Conservation (phyloP, 2,113 vertebrate species). For the Falco punctatus region DNA sequence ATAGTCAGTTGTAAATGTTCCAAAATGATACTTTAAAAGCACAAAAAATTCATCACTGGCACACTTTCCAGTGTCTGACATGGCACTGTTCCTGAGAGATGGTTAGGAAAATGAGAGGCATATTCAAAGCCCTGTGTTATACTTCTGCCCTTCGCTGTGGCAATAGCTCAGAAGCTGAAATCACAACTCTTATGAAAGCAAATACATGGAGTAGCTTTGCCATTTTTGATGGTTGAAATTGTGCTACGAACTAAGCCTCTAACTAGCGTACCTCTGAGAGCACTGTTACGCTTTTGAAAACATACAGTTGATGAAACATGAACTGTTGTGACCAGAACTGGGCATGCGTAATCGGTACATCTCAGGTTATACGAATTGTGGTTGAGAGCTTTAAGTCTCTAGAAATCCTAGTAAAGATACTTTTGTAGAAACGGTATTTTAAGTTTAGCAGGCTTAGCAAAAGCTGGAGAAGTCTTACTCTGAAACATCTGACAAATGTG, state of each 20-base stretch:
- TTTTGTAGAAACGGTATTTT: not conserved
- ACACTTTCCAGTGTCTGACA: not conserved
- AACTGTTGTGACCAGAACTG: not conserved
- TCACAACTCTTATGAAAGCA: not conserved
- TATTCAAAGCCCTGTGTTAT: not conserved
- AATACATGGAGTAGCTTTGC: not conserved
- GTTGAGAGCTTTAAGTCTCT: not conserved
- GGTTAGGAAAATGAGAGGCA: not conserved
- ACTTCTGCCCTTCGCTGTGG: rapidly evolving
- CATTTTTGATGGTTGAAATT: not conserved
- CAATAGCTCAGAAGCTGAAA: not conserved
- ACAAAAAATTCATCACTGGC: not conserved
- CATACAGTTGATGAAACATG: not conserved
- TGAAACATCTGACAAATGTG: not conserved
- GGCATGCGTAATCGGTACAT: rapidly evolving
- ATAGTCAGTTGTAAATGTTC: constrained; percentile 7
- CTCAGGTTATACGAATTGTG: not conserved
- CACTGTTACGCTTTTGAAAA: not conserved
- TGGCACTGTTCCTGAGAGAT: not conserved
- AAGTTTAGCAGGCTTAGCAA: not conserved
- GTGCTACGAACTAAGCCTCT: not conserved
- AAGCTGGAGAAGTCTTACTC: not conserved
- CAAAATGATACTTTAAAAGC: constrained; percentile 33
- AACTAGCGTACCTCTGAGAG: not conserved
- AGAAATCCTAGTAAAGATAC: not conserved